Percentiles rank a stretch among this genome's conserved stretches.
phyloP scores from a whole-genome alignment of 1,140 invertebrate species.

The Drosophila carrolli region DNA sequence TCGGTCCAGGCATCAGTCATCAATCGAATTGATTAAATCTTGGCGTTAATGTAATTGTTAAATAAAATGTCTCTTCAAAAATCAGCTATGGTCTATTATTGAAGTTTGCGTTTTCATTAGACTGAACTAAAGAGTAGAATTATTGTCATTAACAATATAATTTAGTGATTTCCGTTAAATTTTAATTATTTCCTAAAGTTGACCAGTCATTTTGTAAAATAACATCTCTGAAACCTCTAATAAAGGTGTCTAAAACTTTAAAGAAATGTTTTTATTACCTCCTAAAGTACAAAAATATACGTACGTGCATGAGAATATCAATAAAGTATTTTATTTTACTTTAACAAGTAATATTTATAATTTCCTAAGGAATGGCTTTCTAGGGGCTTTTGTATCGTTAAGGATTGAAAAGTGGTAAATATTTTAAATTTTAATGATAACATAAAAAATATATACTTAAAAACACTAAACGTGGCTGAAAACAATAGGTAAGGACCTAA shows the following conservation, averaged over 20 bases:
- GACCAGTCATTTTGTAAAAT: conserved; percentile 44
- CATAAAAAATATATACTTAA: too few species aligned
- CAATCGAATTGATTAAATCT: conserved; percentile 23
- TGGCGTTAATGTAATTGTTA: conserved; percentile 41
- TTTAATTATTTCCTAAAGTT: conserved; percentile 17
- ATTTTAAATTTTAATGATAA: too few species aligned
- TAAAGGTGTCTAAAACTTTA: conserved; percentile 26
- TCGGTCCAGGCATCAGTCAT: conserved; percentile 3
- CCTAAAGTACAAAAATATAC: conserved; percentile 2
- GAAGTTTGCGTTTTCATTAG: conserved; percentile 37
- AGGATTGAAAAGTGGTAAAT: too few species aligned
- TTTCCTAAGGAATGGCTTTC: neutral
- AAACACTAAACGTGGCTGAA: too few species aligned
- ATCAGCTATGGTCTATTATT: conserved; percentile 26
- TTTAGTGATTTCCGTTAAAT: conserved; percentile 25
- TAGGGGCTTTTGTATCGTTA: too few species aligned
- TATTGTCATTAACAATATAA: conserved; percentile 16
- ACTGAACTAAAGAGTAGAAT: conserved; percentile 41
- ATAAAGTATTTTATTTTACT: conserved; percentile 10
- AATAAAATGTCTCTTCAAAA: conserved; percentile 30
- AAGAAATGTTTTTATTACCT: conserved; percentile 10
- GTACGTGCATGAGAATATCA: neutral
- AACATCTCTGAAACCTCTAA: conserved; percentile 25
- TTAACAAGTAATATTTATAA: neutral
- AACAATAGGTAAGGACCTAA: too few species aligned